Conservation (phyloP, 2,888 invertebrate species). For the Dryomyza anilis region DNA sequence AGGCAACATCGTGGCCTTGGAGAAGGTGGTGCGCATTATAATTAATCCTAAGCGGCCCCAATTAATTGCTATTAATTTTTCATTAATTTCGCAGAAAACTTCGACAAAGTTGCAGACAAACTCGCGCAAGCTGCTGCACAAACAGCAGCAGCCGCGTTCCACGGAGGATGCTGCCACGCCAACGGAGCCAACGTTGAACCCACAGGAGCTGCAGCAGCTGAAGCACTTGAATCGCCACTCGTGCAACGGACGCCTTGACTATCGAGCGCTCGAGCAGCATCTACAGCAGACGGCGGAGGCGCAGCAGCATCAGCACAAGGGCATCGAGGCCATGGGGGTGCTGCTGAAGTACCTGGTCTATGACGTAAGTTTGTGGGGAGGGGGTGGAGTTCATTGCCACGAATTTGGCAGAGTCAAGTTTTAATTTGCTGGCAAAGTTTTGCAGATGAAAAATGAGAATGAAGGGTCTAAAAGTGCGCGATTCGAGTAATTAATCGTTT, state of each 20-base stretch:
- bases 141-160: constrained; percentile 35
- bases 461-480: not conserved
- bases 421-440: not conserved
- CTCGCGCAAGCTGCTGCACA: constrained; percentile 26
- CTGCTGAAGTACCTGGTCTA: constrained; percentile 84
- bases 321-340: constrained; percentile 82
- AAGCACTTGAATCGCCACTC: constrained; percentile 50
- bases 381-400: too few relatives aligned
- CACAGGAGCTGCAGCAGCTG: constrained; percentile 36
- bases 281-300: constrained; percentile 37
- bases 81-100: constrained; percentile 3
- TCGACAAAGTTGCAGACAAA: constrained; percentile 2
- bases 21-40: constrained; percentile 35
- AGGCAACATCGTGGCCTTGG: constrained; percentile 21
- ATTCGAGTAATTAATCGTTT: not conserved
- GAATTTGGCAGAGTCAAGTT: not conserved
- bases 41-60: not conserved
- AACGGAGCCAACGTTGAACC: constrained; percentile 19
- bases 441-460: not conserved
- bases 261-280: constrained; percentile 41
- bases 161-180: constrained; percentile 26
- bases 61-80: not conserved
- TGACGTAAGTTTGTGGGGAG: constrained; percentile 73
- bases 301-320: constrained; percentile 63
- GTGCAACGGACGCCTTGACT: constrained; percentile 45